Conservation (phyloP, 2,797 vertebrate genomes). For the Lacerta agilis region DNA sequence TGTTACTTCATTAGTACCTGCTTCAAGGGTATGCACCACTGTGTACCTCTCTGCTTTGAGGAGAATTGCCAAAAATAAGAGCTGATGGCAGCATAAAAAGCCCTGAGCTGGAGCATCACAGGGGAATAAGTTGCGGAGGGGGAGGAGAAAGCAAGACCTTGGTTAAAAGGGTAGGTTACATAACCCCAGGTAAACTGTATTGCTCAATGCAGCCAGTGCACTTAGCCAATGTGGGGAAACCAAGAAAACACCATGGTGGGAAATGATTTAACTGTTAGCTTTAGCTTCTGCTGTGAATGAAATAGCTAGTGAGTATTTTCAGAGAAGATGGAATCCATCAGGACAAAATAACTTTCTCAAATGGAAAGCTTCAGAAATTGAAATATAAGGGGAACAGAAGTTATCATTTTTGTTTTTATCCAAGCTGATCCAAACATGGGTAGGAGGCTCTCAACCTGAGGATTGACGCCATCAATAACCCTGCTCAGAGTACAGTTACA, state of each 20-base stretch:
- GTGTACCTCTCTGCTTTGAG: neutral
- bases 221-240: neutral
- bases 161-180: neutral
- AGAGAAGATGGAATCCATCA: neutral
- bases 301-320: neutral
- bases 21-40: neutral
- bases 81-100: neutral
- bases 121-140: neutral
- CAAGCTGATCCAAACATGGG: neutral
- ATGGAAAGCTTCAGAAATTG: neutral
- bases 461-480: neutral
- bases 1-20: neutral
- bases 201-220: neutral
- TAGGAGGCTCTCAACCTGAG: neutral
- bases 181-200: neutral
- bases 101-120: neutral
- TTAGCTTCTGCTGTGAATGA: neutral
- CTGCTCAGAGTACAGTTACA: neutral
- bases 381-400: neutral
- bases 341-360: neutral
- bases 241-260: neutral
- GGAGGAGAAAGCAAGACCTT: neutral
- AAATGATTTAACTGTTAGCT: neutral
- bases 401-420: neutral
- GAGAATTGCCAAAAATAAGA: neutral